Evolutionary conservation across 2,797 vertebrate genomes (phyloP), one percentile per base, ranked within the genome.

Genomic region (Premnoplex brunnescens): DNA sequence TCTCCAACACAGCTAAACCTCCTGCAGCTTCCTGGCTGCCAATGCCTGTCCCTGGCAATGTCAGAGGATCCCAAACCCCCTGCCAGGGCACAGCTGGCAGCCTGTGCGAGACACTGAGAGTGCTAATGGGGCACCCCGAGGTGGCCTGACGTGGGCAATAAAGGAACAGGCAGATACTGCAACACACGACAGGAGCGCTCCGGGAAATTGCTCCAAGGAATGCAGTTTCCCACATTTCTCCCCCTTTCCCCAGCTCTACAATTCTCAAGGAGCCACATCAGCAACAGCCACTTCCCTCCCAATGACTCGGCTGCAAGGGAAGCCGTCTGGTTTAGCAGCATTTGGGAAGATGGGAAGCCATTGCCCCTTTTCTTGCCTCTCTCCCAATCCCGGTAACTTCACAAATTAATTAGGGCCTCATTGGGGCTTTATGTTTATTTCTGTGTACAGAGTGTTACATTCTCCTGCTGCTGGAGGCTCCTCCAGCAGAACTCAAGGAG

Each of bases 391-490:
- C 46, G 89, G 66, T 59, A 97, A 89, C 66, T 39, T 86, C 90
- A 69, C 94, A 85, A 80, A 73, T 97, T 97, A 95, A 96, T 93
- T 90, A 96, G 14, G 43, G 72, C 92, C 96, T 95, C 92, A 60
- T 49, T 34, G 63, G 87, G 91, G 52, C 66, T 96, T 96, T 68
- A 91, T 44, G 94, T 84, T 97, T 96, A 88, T 89, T 85, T 90
- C 54, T 64, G 89, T 62, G 76, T 15, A 23, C 19, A 28, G 39
- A 88, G 20, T 21, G 44, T 49, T 88, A 72, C 3, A 62, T 80
- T 95, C 85, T 54, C 73, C 85, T 93, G 94, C 91, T 95, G 88
- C 41, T 43, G 66, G 87, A 89, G 91, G 39, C 56, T 86, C 56
- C 49, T 10, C 13, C 85, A 72, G 62, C 24, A 93, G 46, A 93